phyloP scores from a whole-genome alignment of 2,797 vertebrate genomes.

The Rachycentron canadum region DNA sequence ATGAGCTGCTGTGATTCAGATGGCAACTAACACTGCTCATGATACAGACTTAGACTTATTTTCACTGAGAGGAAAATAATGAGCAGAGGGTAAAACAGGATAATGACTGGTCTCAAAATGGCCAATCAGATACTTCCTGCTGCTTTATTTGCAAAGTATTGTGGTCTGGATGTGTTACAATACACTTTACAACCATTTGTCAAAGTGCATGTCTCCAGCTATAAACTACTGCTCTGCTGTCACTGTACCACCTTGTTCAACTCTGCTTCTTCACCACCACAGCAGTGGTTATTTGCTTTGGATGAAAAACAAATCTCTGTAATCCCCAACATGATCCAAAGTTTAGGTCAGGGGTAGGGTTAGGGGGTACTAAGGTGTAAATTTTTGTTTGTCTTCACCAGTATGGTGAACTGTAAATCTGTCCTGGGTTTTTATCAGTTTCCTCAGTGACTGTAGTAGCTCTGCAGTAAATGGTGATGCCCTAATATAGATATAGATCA shows the following conservation, averaged over 20 bases:
- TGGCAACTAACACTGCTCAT: conserved; percentile 10
- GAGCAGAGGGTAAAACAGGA: conserved; percentile 21
- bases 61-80: conserved; percentile 34
- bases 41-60: conserved; percentile 13
- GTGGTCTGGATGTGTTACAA: not conserved
- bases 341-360: not conserved
- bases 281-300: not conserved
- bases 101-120: conserved; percentile 26
- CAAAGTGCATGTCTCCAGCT: conserved; percentile 20
- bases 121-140: conserved; percentile 8
- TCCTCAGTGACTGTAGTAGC: no score
- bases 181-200: no score
- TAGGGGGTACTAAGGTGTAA: not conserved
- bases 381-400: not conserved
- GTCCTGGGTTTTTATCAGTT: no score
- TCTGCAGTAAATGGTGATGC: not conserved
- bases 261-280: not conserved
- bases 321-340: not conserved
- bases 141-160: conserved; percentile 22
- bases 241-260: not conserved
- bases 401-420: not conserved
- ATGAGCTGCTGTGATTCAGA: conserved; percentile 27
- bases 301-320: not conserved
- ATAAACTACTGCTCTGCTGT: not conserved
- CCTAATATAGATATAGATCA: not conserved